Base-by-base conservation (phyloP, 2,888 invertebrate species). In the Parochlus steinenii region DNA sequence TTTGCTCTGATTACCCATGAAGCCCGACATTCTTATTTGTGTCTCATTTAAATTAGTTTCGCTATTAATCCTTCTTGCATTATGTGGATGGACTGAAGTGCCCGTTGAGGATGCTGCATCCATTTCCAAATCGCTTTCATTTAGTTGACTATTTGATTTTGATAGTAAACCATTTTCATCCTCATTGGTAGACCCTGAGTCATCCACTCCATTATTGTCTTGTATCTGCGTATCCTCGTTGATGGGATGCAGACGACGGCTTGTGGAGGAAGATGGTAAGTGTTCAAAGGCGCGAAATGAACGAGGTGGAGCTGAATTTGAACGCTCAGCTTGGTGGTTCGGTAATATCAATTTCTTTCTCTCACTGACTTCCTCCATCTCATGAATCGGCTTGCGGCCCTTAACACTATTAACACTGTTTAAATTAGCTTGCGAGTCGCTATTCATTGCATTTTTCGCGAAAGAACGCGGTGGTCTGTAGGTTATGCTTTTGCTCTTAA, bases 1-100 rank as follows among this genome's bases (percentile, higher is more conserved):
- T 20, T 34, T 34, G 16, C 34, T 34, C 8, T 16, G 8, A 14
- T 34, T 34, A n/a, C 34, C 34, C 34, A 34, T 28, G 17, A 34
- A 34, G 8, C 34, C 34, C 14, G 34, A 24, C 6, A 34, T n/a
- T 28, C 34, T 23, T 20, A 27, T 17, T 12, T 34, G 19, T n/a
- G 34, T 16, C 6, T 34, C 28, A 20, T 34, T 34, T 5, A 34
- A 11, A 28, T 34, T 28, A 6, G 34, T 34, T 16, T 34, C 34
- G 23, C 34, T 34, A 18, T 34, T 34, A 7, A 34, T 34, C 23
- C 34, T 19, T 19, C 34, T 19, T 4, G 34, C 22, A 28, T 28
- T 27, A 10, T 19, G 15, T 34, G 28, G 28, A 4, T 27, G 27
- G 15, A 18, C 28, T 26, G 34, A 24, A 2, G 25, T 19, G 4